Percentiles rank a stretch among this genome's conserved stretches.
Conservation (phyloP, 2,888 invertebrate species). For the Dichetophora obliterata region DNA sequence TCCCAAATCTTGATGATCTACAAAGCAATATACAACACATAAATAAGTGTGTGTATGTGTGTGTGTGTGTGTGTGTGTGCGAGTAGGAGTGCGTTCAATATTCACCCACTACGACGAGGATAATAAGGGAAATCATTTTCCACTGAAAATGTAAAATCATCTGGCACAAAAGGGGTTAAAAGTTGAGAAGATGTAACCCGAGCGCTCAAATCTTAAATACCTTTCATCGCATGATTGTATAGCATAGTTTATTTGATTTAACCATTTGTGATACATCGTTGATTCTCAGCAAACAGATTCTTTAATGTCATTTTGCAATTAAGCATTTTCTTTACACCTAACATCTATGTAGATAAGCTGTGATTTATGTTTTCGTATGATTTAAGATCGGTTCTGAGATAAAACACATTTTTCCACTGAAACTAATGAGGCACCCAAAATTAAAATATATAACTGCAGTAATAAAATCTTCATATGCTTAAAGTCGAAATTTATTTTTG, state of each 20-base stretch:
- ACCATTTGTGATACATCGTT: too few relatives aligned
- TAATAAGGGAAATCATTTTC: conserved; percentile 25
- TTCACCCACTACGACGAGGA: not conserved
- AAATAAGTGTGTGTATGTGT: conserved; percentile 7
- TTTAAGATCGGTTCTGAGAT: too few relatives aligned
- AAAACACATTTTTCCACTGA: too few relatives aligned
- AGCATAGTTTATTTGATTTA: not conserved
- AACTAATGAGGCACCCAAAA: too few relatives aligned
- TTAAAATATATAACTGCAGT: too few relatives aligned
- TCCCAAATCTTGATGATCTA: conserved; percentile 16
- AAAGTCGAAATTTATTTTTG: too few relatives aligned
- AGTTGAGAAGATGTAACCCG: not conserved
- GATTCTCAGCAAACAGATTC: too few relatives aligned
- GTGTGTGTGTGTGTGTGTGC: not conserved
- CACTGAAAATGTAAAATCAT: conserved; percentile 18
- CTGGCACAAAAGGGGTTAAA: not conserved
- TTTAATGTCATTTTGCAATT: too few relatives aligned
- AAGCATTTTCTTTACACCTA: too few relatives aligned
- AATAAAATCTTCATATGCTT: too few relatives aligned
- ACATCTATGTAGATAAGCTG: too few relatives aligned
- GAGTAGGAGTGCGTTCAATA: not conserved
- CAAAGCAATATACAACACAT: conserved; percentile 15
- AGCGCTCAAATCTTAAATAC: conserved; percentile 16
- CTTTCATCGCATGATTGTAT: not conserved
- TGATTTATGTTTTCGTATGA: too few relatives aligned